Evolutionary conservation across 1,140 invertebrate genomes (phyloP).

Genomic region (Neodiprion fabricii): DNA sequence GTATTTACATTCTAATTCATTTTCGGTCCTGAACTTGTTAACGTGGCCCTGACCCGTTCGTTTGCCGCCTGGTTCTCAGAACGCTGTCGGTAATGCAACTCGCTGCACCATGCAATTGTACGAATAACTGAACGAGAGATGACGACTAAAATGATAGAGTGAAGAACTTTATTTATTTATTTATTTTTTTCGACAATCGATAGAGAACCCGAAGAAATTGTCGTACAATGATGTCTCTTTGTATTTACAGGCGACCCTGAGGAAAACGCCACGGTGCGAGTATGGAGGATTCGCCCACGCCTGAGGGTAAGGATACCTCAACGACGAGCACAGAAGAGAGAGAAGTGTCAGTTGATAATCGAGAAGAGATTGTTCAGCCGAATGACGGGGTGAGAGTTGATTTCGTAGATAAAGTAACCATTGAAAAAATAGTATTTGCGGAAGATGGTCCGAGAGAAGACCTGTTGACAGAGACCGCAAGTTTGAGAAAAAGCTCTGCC

Average conservation of each 20-base stretch:
- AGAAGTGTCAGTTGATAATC: not conserved
- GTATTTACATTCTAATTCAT: not conserved
- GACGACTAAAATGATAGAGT: no score
- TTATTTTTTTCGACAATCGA: not conserved
- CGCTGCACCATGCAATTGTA: no score
- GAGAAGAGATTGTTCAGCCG: not conserved
- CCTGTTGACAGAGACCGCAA: conserved; percentile 39
- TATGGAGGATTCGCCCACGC: not conserved
- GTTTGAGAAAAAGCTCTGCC: conserved; percentile 30
- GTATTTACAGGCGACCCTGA: not conserved
- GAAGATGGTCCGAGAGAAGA: conserved; percentile 33
- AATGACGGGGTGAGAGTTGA: conserved; percentile 22
- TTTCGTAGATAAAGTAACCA: conserved; percentile 37
- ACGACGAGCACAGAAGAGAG: not conserved
- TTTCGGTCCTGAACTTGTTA: not conserved
- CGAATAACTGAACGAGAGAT: no score
- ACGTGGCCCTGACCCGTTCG: not conserved
- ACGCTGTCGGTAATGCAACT: no score
- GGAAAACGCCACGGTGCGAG: not conserved
- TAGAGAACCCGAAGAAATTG: not conserved
- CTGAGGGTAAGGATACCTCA: not conserved
- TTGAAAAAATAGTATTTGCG: conserved; percentile 43
- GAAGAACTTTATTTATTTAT: no score
- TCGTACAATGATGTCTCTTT: not conserved
- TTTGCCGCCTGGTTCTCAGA: no score